A percentile compares a stretch with the other conserved stretches of the same genome.
Conservation (phyloP, 2,113 vertebrate genomes). For the Psilopogon haemacephalus region DNA sequence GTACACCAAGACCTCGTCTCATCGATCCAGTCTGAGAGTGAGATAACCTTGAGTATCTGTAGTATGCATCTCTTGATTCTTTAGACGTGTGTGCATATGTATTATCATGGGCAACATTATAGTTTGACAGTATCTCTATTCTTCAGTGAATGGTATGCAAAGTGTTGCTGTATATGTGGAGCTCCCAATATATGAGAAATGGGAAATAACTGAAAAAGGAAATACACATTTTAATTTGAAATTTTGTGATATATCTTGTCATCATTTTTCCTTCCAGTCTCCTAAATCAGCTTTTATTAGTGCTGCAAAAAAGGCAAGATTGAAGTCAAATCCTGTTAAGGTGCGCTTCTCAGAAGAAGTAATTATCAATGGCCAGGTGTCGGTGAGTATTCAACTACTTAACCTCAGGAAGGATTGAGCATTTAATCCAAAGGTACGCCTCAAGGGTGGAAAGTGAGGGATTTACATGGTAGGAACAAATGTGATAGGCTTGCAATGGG, state of each 20-base stretch:
- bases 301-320: constrained; percentile 97
- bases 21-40: not conserved
- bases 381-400: constrained; percentile 82
- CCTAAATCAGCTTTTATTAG: constrained; percentile 99
- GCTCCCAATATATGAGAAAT: not conserved
- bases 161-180: not conserved
- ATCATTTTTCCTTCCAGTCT: constrained; percentile 80
- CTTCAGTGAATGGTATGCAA: not conserved
- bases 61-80: not conserved
- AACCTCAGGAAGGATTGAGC: not conserved
- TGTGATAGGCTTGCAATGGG: not conserved
- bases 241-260: constrained; percentile 23
- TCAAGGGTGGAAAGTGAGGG: not conserved
- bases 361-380: constrained; percentile 96
- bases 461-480: not conserved
- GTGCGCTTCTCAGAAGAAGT: constrained; percentile 98
- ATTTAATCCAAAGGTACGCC: not conserved
- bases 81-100: not conserved
- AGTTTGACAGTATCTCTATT: not conserved
- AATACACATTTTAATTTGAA: not conserved
- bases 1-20: not conserved
- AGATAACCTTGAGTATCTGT: not conserved
- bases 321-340: constrained; percentile 99
- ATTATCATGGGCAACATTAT: not conserved
- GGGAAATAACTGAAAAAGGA: not conserved